Percentiles rank a stretch among this genome's conserved stretches.
Evolutionary conservation across 2,888 invertebrate genomes (phyloP).

Genomic region (Malachius bipustulatus): DNA sequence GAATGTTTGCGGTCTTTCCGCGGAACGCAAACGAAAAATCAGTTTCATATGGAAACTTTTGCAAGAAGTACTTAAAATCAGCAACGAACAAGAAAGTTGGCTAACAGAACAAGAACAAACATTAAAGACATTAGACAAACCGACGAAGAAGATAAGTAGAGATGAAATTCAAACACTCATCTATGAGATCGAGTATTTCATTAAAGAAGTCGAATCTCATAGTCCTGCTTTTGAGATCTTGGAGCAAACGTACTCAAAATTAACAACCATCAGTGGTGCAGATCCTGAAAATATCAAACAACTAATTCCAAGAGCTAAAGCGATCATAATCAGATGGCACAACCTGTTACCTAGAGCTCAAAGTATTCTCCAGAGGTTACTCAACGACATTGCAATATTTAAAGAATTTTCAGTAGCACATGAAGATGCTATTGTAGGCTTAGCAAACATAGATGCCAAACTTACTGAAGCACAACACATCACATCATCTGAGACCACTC

Average conservation of each 20-base stretch:
- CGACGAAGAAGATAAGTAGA: constrained; percentile 43
- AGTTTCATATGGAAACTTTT: constrained; percentile 48
- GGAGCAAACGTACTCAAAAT: constrained; percentile 56
- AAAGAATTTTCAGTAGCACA: constrained; percentile 61
- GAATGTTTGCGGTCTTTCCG: constrained; percentile 58
- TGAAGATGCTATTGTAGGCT: constrained; percentile 54
- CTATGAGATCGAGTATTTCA: constrained; percentile 42
- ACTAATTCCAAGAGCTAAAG: constrained; percentile 47
- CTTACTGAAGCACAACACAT: constrained; percentile 59
- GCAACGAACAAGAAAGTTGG: constrained; percentile 47
- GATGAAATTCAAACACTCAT: constrained; percentile 48
- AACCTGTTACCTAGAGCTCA: constrained; percentile 47
- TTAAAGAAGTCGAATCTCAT: constrained; percentile 44
- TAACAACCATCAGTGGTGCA: constrained; percentile 53
- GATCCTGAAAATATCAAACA: constrained; percentile 57
- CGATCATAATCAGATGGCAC: constrained; percentile 52
- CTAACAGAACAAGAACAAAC: constrained; percentile 50
- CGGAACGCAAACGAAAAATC: constrained; percentile 58
- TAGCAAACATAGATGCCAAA: constrained; percentile 60
- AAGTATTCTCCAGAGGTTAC: constrained; percentile 45
- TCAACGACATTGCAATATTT: constrained; percentile 47
- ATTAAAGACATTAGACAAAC: constrained; percentile 47
- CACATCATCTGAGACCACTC: constrained; percentile 36
- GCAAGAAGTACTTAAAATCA: constrained; percentile 45
- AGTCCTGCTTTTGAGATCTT: constrained; percentile 47